Percentiles rank a stretch among this genome's conserved stretches.
These are phyloP conservation scores for Grammomys surdaster DNA, from an alignment of 2,113 vertebrate genomes.

Conservation along the genomic window DNA sequence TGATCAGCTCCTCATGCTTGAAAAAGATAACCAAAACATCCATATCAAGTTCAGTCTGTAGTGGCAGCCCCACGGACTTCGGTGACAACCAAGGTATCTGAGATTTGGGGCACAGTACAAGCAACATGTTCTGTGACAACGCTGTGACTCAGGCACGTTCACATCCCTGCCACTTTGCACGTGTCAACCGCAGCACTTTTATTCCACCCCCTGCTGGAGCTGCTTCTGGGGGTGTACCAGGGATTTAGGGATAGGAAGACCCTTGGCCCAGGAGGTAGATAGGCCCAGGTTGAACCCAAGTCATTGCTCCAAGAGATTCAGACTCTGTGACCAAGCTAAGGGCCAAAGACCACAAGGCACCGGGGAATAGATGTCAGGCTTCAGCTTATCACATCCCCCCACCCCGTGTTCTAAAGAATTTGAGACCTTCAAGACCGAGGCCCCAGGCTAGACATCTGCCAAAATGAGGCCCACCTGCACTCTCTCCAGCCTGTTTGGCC, in stretches of 20 bases:
- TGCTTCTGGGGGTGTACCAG: neutral
- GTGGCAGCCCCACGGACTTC: neutral
- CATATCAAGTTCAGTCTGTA: neutral
- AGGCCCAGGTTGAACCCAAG: neutral
- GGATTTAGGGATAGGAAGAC: constrained; percentile 5
- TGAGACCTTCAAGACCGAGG: neutral
- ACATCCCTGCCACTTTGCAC: constrained; percentile 60
- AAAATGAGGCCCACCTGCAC: too few relatives aligned
- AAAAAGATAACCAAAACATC: neutral
- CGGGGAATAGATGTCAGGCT: neutral
- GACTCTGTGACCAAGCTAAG: neutral
- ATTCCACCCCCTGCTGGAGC: constrained; percentile 60
- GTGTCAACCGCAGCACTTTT: constrained; percentile 26
- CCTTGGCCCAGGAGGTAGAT: neutral
- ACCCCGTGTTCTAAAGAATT: neutral
- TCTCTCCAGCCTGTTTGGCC: neutral
- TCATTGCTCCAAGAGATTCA: neutral
- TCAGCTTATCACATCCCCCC: neutral
- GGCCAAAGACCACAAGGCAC: neutral
- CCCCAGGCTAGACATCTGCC: neutral
- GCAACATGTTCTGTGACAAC: constrained; percentile 53
- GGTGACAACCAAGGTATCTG: constrained; percentile 43
- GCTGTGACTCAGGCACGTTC: constrained; percentile 71
- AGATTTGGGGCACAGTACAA: neutral
- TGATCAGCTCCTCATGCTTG: neutral